Conservation (phyloP, 2,113 vertebrate species). For the Lycaon pictus region DNA sequence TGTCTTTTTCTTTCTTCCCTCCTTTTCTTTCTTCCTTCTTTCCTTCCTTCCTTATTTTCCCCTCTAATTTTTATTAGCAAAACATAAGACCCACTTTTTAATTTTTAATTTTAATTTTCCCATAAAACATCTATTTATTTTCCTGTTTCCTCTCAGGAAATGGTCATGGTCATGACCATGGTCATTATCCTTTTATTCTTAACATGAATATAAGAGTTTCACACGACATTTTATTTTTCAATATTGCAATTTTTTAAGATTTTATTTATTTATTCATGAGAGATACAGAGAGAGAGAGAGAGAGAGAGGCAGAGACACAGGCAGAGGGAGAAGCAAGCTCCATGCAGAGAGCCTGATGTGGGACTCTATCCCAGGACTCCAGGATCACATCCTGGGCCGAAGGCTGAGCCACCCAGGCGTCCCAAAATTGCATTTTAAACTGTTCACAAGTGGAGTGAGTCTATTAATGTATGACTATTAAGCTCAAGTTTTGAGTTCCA, state of each 20-base stretch:
- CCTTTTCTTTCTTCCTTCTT: background rate
- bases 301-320: too few relatives aligned
- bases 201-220: background rate
- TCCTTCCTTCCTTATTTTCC: too few relatives aligned
- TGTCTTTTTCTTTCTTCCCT: background rate
- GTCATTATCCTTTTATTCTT: background rate
- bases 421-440: background rate
- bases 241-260: background rate
- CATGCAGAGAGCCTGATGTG: too few relatives aligned
- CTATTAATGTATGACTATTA: background rate
- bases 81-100: background rate
- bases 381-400: too few relatives aligned
- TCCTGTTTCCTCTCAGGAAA: background rate
- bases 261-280: too few relatives aligned
- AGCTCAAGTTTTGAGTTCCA: background rate
- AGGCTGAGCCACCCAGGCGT: too few relatives aligned
- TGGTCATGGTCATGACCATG: too few relatives aligned
- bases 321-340: too few relatives aligned
- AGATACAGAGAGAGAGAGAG: too few relatives aligned
- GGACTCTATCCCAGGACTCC: too few relatives aligned
- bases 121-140: background rate
- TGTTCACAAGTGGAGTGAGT: background rate
- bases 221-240: background rate
- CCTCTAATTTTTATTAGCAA: background rate
- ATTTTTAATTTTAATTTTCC: background rate